Conservation (phyloP, 2,113 vertebrate species). For the Fregetta grallaria region DNA sequence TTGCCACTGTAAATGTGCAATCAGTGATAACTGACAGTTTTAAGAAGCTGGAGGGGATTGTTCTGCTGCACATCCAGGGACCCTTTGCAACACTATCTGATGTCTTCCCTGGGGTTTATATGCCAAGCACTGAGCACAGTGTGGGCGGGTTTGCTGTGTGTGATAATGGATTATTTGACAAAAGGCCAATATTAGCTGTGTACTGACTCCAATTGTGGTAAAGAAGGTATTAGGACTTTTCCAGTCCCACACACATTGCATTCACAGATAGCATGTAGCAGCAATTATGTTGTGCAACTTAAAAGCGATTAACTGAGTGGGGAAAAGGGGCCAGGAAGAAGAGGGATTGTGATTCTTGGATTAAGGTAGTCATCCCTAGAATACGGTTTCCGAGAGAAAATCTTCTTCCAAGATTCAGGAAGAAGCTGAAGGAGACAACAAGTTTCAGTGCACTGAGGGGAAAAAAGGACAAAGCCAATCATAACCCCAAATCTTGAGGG, state of each 20-base stretch:
- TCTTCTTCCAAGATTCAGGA: neutral
- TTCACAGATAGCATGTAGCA: constrained; percentile 7
- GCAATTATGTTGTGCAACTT: neutral
- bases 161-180: constrained; percentile 56
- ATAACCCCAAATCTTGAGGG: constrained; percentile 7
- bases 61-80: neutral
- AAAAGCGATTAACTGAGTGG: neutral
- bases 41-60: neutral
- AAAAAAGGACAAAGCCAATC: neutral
- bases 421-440: constrained; percentile 2
- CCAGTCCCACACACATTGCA: constrained; percentile 25
- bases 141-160: neutral
- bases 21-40: constrained; percentile 7
- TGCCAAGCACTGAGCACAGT: neutral
- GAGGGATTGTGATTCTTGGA: neutral
- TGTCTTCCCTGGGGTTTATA: neutral
- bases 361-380: neutral
- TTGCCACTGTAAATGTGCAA: constrained; percentile 9
- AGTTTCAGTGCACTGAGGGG: neutral
- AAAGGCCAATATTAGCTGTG: constrained; percentile 16
- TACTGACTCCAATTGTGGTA: constrained; percentile 10
- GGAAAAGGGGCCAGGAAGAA: neutral
- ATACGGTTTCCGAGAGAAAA: neutral
- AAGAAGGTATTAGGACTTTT: constrained; percentile 40
- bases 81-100: neutral